Percentiles rank a stretch among this genome's conserved stretches.
phyloP scores from a whole-genome alignment of 2,797 vertebrate genomes.

The Macropodus opercularis region DNA sequence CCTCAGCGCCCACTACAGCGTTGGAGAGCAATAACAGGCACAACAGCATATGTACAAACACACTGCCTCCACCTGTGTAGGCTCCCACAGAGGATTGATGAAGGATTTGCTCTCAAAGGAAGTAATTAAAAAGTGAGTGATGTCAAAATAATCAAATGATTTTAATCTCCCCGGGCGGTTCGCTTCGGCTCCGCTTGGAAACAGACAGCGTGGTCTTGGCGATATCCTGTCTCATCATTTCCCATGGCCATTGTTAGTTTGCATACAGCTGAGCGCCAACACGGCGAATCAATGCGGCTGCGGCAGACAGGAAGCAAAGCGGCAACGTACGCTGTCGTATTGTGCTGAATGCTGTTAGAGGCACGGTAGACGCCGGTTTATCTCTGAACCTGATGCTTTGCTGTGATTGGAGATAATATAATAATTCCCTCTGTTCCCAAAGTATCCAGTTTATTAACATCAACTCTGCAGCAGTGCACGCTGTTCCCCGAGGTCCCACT shows the following conservation, averaged over 20 bases:
- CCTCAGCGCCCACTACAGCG: no score
- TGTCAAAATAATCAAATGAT: conserved; percentile 43
- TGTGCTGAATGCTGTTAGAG: conserved; percentile 33
- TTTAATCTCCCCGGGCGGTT: conserved; percentile 27
- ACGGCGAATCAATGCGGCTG: conserved; percentile 27
- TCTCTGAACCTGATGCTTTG: conserved; percentile 23
- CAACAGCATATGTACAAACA: conserved; percentile 42
- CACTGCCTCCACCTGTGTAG: conserved; percentile 10
- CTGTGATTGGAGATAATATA: conserved; percentile 26
- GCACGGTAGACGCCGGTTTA: conserved; percentile 9
- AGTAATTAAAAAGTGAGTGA: conserved; percentile 64
- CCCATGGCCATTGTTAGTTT: conserved; percentile 22
- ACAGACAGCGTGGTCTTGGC: conserved; percentile 5
- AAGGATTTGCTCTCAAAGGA: conserved; percentile 52
- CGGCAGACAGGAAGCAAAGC: conserved; percentile 48
- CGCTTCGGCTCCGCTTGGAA: conserved; percentile 22
- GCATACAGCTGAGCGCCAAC: conserved; percentile 34
- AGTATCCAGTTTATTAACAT: conserved; percentile 22
- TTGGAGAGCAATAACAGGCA: no score
- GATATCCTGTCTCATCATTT: conserved; percentile 31
- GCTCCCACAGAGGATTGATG: conserved; percentile 36
- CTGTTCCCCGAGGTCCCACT: conserved; percentile 14
- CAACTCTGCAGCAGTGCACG: neutral
- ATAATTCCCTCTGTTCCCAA: no score
- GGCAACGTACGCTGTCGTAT: conserved; percentile 18